phyloP scores from a whole-genome alignment of 2,888 invertebrate genomes.

The Diogma glabrata region DNA sequence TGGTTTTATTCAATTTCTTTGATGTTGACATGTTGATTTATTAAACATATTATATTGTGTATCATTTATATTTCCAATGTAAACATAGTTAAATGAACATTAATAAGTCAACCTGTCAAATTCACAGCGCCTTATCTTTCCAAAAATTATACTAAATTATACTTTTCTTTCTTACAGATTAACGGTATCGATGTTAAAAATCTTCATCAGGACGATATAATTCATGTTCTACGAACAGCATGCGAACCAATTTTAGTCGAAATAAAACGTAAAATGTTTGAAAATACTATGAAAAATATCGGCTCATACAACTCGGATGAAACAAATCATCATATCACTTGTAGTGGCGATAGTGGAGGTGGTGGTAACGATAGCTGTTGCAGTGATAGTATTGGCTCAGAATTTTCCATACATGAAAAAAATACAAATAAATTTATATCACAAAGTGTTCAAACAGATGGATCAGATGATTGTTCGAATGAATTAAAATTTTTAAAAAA shows the following conservation, averaged over 20 bases:
- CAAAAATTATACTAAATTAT: no score
- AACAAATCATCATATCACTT: slow-evolving; percentile 21
- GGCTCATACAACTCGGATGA: no score
- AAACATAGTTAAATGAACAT: no score
- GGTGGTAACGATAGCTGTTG: background rate
- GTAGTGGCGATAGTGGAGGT: slow-evolving; percentile 15
- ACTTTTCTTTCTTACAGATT: no score
- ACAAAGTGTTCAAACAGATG: slow-evolving; percentile 43
- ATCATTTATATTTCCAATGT: no score
- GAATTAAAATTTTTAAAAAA: no score
- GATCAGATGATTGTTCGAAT: slow-evolving; percentile 18
- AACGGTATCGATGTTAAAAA: slow-evolving; percentile 49
- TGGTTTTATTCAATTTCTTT: no score
- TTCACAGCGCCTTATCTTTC: no score
- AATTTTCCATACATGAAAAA: background rate
- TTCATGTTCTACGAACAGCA: slow-evolving; percentile 46
- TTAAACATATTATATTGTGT: no score
- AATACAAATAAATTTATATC: slow-evolving; percentile 26
- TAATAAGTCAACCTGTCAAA: no score
- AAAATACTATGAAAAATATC: background rate
- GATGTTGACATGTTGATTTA: no score
- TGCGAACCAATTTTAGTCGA: slow-evolving; percentile 49
- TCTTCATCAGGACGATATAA: slow-evolving; percentile 47
- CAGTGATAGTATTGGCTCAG: slow-evolving; percentile 12
- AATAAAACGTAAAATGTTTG: slow-evolving; percentile 38